phyloP scores from a whole-genome alignment of 2,797 vertebrate genomes.

The Melopsittacus undulatus region DNA sequence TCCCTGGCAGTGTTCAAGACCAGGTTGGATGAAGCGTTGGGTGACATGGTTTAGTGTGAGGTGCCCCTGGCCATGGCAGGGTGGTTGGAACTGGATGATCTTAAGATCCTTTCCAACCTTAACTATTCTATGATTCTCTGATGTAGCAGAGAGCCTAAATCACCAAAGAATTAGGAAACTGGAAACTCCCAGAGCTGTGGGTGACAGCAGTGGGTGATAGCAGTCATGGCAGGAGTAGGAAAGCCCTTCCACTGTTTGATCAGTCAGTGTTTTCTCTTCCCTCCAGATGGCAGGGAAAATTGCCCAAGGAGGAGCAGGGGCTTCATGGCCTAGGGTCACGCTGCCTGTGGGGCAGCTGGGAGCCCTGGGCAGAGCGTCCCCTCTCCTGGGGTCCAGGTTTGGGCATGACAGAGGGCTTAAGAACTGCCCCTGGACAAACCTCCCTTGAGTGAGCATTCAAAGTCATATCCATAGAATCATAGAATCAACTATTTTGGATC shows the following conservation, averaged over 20 bases:
- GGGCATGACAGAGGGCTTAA: background rate
- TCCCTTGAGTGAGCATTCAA: background rate
- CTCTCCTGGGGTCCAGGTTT: too few species aligned
- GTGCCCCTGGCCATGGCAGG: too few species aligned
- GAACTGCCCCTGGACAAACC: background rate
- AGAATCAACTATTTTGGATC: too few species aligned
- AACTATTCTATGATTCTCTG: too few species aligned
- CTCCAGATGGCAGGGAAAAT: background rate
- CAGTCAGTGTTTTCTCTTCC: background rate
- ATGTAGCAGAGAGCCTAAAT: background rate
- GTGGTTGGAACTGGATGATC: too few species aligned
- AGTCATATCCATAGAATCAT: background rate
- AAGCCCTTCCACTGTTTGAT: background rate
- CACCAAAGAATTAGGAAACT: background rate
- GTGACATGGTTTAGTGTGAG: too few species aligned
- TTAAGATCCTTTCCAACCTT: too few species aligned
- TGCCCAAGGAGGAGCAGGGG: fast-evolving
- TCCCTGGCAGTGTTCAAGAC: too few species aligned
- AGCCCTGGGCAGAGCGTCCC: background rate
- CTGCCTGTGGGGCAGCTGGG: background rate
- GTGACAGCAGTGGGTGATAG: background rate
- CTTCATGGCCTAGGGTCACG: background rate
- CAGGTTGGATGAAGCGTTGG: too few species aligned
- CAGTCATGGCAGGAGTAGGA: background rate
- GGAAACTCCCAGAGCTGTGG: background rate